Percentiles rank a stretch among this genome's conserved stretches.
Evolutionary conservation across 1,140 invertebrate species (phyloP).

Genomic region (Pseudomyrmex gracilis): DNA sequence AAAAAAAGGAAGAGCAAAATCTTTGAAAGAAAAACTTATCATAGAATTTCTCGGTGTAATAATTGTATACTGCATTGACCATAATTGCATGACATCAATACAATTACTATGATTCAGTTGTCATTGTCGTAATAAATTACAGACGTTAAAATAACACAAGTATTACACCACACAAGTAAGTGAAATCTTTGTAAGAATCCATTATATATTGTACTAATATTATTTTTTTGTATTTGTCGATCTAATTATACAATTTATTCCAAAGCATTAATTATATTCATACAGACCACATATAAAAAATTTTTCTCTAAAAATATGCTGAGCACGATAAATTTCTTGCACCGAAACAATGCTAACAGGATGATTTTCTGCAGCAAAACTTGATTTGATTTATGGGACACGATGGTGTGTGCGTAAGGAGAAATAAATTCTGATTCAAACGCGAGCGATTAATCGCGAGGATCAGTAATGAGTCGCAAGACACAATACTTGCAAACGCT

Average conservation of each 20-base stretch:
- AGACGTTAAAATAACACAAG: not conserved
- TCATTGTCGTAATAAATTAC: slow-evolving; percentile 24
- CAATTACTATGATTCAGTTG: slow-evolving; percentile 38
- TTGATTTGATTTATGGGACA: slow-evolving; percentile 40
- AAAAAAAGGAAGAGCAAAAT: slow-evolving; percentile 52
- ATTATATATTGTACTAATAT: too few relatives aligned
- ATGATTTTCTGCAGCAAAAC: slow-evolving; percentile 25
- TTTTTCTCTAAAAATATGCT: slow-evolving; percentile 22
- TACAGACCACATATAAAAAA: not conserved
- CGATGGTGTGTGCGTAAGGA: slow-evolving; percentile 14
- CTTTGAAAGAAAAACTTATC: slow-evolving; percentile 46
- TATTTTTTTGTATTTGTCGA: not conserved
- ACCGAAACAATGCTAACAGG: slow-evolving; percentile 16
- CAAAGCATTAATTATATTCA: slow-evolving; percentile 9
- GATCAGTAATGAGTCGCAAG: slow-evolving; percentile 7
- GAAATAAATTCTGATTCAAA: slow-evolving; percentile 52
- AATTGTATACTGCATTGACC: slow-evolving; percentile 5
- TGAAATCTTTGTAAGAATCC: not conserved
- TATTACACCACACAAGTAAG: too few relatives aligned
- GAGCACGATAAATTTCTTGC: slow-evolving; percentile 35
- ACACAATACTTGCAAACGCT: not conserved
- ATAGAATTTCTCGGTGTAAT: slow-evolving; percentile 28
- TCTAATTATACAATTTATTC: slow-evolving; percentile 20
- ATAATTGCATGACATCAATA: slow-evolving; percentile 20
- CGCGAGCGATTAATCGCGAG: slow-evolving; percentile 41